These are phyloP conservation scores for Lasiurus borealis DNA, from an alignment of 2,113 vertebrate species.

Conservation along the genomic window DNA sequence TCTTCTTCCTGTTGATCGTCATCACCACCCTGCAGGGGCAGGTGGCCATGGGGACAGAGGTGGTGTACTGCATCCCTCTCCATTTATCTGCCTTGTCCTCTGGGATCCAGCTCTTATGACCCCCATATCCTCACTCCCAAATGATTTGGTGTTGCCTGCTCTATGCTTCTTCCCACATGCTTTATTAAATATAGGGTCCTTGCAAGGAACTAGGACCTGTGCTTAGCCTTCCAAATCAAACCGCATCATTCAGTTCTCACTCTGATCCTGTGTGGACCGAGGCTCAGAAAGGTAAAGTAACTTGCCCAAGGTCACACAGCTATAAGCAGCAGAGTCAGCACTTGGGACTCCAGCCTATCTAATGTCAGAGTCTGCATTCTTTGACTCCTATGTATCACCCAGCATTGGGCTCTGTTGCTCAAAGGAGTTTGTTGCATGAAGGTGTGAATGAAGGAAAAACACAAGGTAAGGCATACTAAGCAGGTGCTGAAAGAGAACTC, in stretches of 20 bases:
- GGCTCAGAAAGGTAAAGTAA: slow-evolving; percentile 48
- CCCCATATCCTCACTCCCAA: background rate
- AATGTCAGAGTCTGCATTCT: background rate
- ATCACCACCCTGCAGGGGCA: slow-evolving; percentile 87
- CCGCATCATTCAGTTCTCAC: background rate
- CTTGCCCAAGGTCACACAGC: background rate
- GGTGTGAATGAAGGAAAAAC: background rate
- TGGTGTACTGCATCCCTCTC: background rate
- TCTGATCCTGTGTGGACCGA: background rate
- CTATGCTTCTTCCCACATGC: background rate
- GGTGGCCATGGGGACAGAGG: background rate
- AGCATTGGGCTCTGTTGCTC: background rate
- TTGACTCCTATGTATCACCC: background rate
- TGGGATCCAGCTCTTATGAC: background rate
- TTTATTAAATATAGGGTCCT: background rate
- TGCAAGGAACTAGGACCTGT: background rate
- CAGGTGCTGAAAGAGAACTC: background rate
- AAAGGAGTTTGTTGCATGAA: background rate
- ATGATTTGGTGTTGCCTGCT: background rate
- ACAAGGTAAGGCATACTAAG: background rate
- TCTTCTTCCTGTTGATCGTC: slow-evolving; percentile 87
- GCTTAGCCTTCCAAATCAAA: background rate
- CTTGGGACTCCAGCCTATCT: background rate
- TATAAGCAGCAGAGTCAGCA: background rate
- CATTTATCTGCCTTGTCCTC: background rate